Base-by-base conservation (phyloP, 2,797 vertebrate species). In the Mormyrops boulengeri region DNA sequence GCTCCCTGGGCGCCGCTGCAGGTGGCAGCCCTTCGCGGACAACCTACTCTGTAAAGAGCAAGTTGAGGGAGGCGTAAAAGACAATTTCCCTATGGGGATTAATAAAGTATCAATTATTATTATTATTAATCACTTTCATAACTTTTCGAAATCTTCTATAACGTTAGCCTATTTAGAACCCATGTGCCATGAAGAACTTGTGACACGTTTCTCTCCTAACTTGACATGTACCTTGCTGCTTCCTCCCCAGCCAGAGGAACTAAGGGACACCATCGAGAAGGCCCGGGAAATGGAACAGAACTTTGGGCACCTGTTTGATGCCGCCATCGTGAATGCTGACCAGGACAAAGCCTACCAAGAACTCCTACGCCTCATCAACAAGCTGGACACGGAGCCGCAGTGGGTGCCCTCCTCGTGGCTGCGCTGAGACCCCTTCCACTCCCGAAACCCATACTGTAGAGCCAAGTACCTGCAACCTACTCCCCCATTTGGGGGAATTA, bases 391-490 rank as follows among this genome's bases (percentile, higher is more conserved):
- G 19, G 98, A 99, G 90, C 98, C 98, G 38, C 98, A 99, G 95
- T 99, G 98, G 98, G 98, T 99, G 80, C 98, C 98, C 19, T 97
- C 97, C 84, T 97, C 97, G 88, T 99, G 98, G 98, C 95, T 99
- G 88, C 97, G 97, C 94, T 99, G 93, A 95, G 22, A 60, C 50
- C 12, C 5, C 57, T 22, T 49, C 53, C 84, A 26, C 82, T 84
- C 19, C 49, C 2, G 11, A 30, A 11, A 87, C 41, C 12, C 52
- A 52, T 55, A 34, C 52, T 87, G 30, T 87, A 57, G 52, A 69
- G 57, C 19, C 34, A 47, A 47, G 82, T 52, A 47, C 11, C 49
- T 49, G 47, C 44, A 26, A 52, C 47, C 44, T 26, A 9, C 2
- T 0, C 9, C 30, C 34, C 52, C 52, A n/a, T 26, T 38, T 4